A percentile compares a stretch with the other conserved stretches of the same genome.
These are phyloP conservation scores for Hirtodrosophila alboralis DNA, from an alignment of 2,888 invertebrate genomes.

Conservation along the genomic window DNA sequence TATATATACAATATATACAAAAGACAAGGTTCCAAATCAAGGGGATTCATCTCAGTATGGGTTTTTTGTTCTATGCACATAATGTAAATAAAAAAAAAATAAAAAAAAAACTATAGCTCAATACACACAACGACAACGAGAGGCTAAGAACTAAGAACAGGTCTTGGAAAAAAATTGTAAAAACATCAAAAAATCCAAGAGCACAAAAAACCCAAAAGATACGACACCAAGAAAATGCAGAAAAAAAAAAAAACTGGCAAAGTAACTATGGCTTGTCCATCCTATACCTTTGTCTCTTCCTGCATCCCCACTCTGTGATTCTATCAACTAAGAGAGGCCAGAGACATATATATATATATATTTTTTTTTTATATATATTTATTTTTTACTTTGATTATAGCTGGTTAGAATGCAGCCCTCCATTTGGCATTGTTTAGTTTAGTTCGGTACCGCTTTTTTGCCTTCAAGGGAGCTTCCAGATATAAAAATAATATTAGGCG, in stretches of 20 bases:
- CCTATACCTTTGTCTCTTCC: slow-evolving; percentile 6
- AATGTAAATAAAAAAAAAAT: too few relatives aligned
- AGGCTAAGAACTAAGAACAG: slow-evolving; percentile 19
- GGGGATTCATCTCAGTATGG: slow-evolving; percentile 8
- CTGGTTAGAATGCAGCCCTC: slow-evolving; percentile 11
- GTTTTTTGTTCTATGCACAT: slow-evolving; percentile 6
- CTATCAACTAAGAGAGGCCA: too few relatives aligned
- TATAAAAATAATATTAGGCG: slow-evolving; percentile 55
- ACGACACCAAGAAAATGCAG: slow-evolving; percentile 21
- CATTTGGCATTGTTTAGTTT: slow-evolving; percentile 23
- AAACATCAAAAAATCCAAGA: slow-evolving; percentile 29
- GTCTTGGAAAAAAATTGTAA: slow-evolving; percentile 17
- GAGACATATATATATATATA: slow-evolving; percentile 1
- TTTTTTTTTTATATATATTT: not conserved
- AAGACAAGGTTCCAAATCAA: slow-evolving; percentile 1
- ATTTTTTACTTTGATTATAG: slow-evolving; percentile 12
- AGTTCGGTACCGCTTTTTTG: slow-evolving; percentile 14
- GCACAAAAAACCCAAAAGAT: slow-evolving; percentile 37
- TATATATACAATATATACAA: too few relatives aligned
- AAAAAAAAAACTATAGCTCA: slow-evolving; percentile 18
- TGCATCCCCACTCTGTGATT: not conserved
- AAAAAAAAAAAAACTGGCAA: slow-evolving; percentile 31
- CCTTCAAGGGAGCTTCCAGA: slow-evolving; percentile 7
- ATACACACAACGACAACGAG: not conserved
- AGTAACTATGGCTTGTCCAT: slow-evolving; percentile 33